Evolutionary conservation across 2,888 invertebrate species (phyloP), one percentile per base, ranked within the genome.

Genomic region (Eubasilissa splendida): DNA sequence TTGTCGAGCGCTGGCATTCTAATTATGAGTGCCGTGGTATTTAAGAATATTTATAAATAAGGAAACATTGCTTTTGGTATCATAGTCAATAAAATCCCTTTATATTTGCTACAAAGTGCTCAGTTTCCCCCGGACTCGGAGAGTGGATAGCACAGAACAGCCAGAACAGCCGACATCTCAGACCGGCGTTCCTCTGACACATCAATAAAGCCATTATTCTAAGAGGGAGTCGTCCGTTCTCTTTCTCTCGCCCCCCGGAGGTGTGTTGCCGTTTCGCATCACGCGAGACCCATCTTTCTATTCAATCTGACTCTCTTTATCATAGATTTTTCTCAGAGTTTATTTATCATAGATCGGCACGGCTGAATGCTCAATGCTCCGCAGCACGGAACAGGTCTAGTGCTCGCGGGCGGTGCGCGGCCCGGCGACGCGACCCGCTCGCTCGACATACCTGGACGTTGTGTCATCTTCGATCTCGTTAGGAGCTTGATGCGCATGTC

Each of bases 161-260:
- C 68, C 31, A 80, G 79, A 77, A 71, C 50, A 74, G 77, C 80
- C 80, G 76, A 80, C 80, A 70, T 77, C 80, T 66, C n/a, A 10
- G 60, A 71, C 66, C 65, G 71, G 68, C 79, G 79, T 77, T 75
- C 80, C 58, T 82, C 81, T 82, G 84, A 82, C 84, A 81, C 84
- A 82, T 83, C 84, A 84, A 84, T 84, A 84, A 83, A 84, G 84
- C 82, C 82, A 84, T 84, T 84, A 84, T 81, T 84, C 82, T 80
- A 83, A 77, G 81, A 83, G 81, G 83, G 80, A 82, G 76, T 71
- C 81, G 79, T 79, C 82, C 82, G 65, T 75, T 77, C 81, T 83
- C 84, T 79, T 76, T 81, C 76, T 80, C 74, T 65, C 79, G 70
- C 81, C 80, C 71, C 80, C 79, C 80, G 80, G 78, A 12, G 60